Evolutionary conservation across 1,140 invertebrate genomes (phyloP).

Genomic region (Grapholita molesta): DNA sequence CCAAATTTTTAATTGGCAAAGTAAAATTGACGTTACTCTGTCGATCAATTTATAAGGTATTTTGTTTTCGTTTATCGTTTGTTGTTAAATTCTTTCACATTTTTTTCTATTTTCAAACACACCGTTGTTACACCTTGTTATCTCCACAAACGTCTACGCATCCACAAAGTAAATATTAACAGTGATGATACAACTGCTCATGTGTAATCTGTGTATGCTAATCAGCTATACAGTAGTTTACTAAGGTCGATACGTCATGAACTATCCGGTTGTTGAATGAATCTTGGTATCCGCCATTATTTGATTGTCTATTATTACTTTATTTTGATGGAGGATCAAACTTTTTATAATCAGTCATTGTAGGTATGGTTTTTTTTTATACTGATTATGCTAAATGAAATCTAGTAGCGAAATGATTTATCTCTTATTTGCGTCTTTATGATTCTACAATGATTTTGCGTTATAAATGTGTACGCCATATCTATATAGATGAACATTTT

Average conservation of each 20-base stretch:
- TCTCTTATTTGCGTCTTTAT: not conserved
- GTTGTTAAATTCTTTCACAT: too few species aligned
- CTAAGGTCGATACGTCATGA: constrained; percentile 11
- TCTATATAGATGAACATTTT: too few species aligned
- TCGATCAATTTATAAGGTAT: too few species aligned
- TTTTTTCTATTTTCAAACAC: too few species aligned
- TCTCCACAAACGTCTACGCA: not conserved
- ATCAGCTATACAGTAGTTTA: not conserved
- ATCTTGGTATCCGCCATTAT: not conserved
- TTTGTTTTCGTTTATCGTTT: too few species aligned
- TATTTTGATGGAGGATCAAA: not conserved
- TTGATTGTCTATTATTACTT: constrained; percentile 5
- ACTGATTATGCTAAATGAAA: not conserved
- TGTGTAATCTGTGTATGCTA: not conserved
- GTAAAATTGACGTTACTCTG: too few species aligned
- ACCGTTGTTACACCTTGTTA: not conserved
- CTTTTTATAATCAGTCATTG: not conserved
- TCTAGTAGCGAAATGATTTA: not conserved
- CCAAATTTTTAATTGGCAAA: too few species aligned
- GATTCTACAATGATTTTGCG: not conserved
- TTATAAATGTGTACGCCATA: not conserved
- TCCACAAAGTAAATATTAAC: not conserved
- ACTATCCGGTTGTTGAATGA: constrained; percentile 4
- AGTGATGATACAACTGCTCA: not conserved
- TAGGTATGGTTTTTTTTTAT: constrained; percentile 3